These are phyloP conservation scores for Ictidomys tridecemlineatus DNA, from an alignment of 2,113 vertebrate species.

Conservation along the genomic window DNA sequence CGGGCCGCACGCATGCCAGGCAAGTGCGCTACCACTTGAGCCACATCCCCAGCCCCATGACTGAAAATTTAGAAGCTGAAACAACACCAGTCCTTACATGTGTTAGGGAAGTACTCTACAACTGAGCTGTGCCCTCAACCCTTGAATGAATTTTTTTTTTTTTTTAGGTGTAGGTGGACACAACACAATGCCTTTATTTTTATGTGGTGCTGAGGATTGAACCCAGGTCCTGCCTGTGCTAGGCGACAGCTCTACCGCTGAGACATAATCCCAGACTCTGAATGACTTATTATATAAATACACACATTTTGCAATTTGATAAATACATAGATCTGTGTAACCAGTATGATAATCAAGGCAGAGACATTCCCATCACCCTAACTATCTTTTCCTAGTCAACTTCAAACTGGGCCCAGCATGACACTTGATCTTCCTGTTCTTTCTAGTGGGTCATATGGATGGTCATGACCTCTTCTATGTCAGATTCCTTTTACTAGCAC, in stretches of 20 bases:
- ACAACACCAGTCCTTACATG: not conserved
- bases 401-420: not conserved
- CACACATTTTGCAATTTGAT: not conserved
- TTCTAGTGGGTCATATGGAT: not conserved
- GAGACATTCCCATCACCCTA: not conserved
- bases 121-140: not conserved
- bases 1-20: no score
- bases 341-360: not conserved
- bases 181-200: no score
- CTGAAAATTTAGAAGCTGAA: no score
- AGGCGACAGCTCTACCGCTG: no score
- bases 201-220: no score
- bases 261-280: not conserved
- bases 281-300: not conserved
- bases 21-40: rapidly evolving
- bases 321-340: not conserved
- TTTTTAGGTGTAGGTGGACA: no score
- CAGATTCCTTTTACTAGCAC: not conserved
- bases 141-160: not conserved
- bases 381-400: not conserved
- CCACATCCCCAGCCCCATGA: no score
- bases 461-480: not conserved
- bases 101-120: not conserved
- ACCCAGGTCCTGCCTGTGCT: not conserved
- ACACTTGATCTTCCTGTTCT: not conserved